Conservation (phyloP, 2,888 invertebrate genomes). For the Epirrhoe alternata region DNA sequence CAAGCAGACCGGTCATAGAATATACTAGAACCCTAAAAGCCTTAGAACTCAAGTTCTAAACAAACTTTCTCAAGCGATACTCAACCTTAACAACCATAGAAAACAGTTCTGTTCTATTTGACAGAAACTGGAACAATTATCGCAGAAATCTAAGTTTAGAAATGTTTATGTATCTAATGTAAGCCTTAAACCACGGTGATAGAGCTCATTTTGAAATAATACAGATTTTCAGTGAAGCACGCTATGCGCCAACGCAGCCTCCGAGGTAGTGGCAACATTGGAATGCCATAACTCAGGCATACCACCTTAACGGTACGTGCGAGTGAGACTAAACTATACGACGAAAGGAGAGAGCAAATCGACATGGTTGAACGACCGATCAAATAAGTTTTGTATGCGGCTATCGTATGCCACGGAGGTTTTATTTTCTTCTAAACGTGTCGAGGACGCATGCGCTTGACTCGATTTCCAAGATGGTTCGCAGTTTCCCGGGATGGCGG, state of each 20-base stretch:
- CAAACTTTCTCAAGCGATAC: not conserved
- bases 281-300: slow-evolving; percentile 83
- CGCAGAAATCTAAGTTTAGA: not conserved
- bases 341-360: slow-evolving; percentile 59
- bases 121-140: not conserved
- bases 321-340: slow-evolving; percentile 64
- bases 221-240: slow-evolving; percentile 17
- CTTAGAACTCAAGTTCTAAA: not conserved
- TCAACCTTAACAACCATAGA: not conserved
- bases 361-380: slow-evolving; percentile 85
- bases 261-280: slow-evolving; percentile 78
- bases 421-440: slow-evolving; percentile 78
- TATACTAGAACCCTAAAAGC: not conserved
- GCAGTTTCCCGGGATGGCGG: slow-evolving; percentile 61
- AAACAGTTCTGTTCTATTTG: not conserved
- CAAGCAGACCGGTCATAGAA: slow-evolving; percentile 25
- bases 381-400: slow-evolving; percentile 83
- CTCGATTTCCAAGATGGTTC: slow-evolving; percentile 71
- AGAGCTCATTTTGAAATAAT: slow-evolving; percentile 17
- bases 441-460: slow-evolving; percentile 67
- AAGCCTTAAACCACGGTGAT: not conserved
- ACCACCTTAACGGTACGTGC: slow-evolving; percentile 81
- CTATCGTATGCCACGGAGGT: slow-evolving; percentile 79
- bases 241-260: slow-evolving; percentile 68
- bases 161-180: not conserved